Evolutionary conservation across 1,140 invertebrate genomes (phyloP), one percentile per base, ranked within the genome.

Genomic region (Temnothorax nylanderi): DNA sequence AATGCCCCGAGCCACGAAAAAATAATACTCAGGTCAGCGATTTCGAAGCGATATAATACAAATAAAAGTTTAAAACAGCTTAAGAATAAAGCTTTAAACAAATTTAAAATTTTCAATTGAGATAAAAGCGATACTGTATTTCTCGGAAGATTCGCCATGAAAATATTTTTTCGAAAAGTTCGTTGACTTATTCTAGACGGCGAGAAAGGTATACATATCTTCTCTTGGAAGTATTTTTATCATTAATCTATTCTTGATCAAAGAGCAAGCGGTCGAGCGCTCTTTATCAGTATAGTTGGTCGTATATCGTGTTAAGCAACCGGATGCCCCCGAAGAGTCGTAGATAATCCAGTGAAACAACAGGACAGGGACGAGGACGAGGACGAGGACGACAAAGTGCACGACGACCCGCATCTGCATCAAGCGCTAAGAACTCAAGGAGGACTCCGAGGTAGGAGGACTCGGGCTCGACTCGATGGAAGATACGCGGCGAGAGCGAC

Each of bases 401-500:
- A 84, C 80, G 80, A 84, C 69, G 26, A 56, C 80, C 80, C 80
- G 80, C 80, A 84, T 84, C 80, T 84, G 80, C 80, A 75, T 84
- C 80, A 84, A 69, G 26, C 69, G 69, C 69, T 84, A 84, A 84
- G 69, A 75, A 84, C 80, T 82, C 80, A 13, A 44, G 13, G 54
- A 82, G 67, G 78, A 72, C 77, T 41, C 86, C 37, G 65, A 37
- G 18, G 58, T 37, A 41, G 37, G 37, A 32, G 34, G 41, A 62
- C 56, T 34, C 58, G 37, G 82, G 58, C 62, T 47, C 74, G 37
- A 4, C 74, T 84, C 80, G 89, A 90, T 90, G 86, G 56, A 69
- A 90, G 89, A 90, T 90, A 90, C 88, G 47, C 62, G 75, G 10
- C 37, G 44, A 37, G 84, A 41, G 84, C 62, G 62, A 81, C 69